Percentiles rank a stretch among this genome's conserved stretches.
Conservation (phyloP, 1,140 invertebrate species). For the Drosophila arizonae region DNA sequence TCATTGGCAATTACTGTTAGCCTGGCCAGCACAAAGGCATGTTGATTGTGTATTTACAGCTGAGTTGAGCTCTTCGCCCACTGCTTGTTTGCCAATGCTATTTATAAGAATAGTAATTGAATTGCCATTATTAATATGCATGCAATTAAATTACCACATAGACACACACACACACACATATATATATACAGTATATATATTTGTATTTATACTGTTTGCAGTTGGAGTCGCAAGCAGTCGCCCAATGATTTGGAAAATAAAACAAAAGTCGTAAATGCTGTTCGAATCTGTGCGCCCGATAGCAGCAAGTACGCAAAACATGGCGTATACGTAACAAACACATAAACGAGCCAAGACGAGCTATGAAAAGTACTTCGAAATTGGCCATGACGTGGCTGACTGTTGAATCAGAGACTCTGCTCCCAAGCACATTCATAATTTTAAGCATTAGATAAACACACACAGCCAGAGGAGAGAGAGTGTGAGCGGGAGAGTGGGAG, state of each 20-base stretch:
- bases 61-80: not conserved
- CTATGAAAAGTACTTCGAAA: constrained; percentile 17
- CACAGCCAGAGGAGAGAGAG: not conserved
- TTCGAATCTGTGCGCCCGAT: constrained; percentile 25
- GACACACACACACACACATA: not conserved
- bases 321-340: constrained; percentile 44
- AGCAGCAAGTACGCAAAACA: constrained; percentile 10
- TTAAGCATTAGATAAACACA: constrained; percentile 54
- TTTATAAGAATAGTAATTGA: constrained; percentile 39
- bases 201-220: too few species aligned
- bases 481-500: not conserved
- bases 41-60: constrained; percentile 14
- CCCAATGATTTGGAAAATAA: constrained; percentile 22
- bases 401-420: constrained; percentile 29
- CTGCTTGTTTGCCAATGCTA: constrained; percentile 15
- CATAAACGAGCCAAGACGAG: not conserved
- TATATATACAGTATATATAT: too few species aligned
- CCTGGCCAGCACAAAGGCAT: constrained; percentile 25
- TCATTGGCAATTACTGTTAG: constrained; percentile 53
- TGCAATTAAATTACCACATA: constrained; percentile 11
- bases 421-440: constrained; percentile 59
- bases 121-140: constrained; percentile 20
- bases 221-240: not conserved
- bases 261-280: constrained; percentile 32
- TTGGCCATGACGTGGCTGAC: constrained; percentile 36